These are phyloP conservation scores for Onthophagus sagittarius DNA, from an alignment of 2,888 invertebrate genomes.

Conservation along the genomic window DNA sequence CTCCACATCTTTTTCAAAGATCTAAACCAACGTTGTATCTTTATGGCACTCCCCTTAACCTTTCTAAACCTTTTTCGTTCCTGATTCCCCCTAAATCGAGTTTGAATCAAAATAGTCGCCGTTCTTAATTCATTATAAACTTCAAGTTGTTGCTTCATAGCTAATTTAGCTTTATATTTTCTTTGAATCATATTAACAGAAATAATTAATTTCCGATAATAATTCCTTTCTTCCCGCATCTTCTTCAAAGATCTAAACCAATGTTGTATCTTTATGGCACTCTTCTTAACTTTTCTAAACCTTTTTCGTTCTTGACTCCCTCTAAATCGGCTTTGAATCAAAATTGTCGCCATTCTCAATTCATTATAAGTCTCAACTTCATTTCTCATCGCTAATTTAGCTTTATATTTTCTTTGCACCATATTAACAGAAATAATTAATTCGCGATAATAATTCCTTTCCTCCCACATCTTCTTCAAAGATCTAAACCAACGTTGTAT, in stretches of 20 bases:
- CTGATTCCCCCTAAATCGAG: conserved; percentile 37
- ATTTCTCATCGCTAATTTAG: conserved; percentile 25
- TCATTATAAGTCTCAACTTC: background rate
- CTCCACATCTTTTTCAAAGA: conserved; percentile 42
- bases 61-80: conserved; percentile 19
- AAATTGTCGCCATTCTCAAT: conserved; percentile 28
- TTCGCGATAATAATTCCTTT: background rate
- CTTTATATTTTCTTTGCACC: conserved; percentile 44
- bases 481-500: conserved; percentile 10
- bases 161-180: conserved; percentile 41
- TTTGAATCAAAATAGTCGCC: conserved; percentile 36
- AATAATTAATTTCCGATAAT: background rate
- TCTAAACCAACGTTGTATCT: conserved; percentile 47
- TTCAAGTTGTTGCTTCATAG: background rate
- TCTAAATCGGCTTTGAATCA: conserved; percentile 39
- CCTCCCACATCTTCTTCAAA: background rate
- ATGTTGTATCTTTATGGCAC: conserved; percentile 10
- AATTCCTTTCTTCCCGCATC: background rate
- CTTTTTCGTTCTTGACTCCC: conserved; percentile 22
- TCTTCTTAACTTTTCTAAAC: conserved; percentile 12
- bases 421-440: background rate
- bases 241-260: conserved; percentile 4
- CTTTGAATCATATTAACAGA: conserved; percentile 33
- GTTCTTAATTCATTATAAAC: conserved; percentile 20
- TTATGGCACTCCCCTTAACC: background rate